Evolutionary conservation across 2,113 vertebrate species (phyloP).

Genomic region (Mesocricetus auratus): DNA sequence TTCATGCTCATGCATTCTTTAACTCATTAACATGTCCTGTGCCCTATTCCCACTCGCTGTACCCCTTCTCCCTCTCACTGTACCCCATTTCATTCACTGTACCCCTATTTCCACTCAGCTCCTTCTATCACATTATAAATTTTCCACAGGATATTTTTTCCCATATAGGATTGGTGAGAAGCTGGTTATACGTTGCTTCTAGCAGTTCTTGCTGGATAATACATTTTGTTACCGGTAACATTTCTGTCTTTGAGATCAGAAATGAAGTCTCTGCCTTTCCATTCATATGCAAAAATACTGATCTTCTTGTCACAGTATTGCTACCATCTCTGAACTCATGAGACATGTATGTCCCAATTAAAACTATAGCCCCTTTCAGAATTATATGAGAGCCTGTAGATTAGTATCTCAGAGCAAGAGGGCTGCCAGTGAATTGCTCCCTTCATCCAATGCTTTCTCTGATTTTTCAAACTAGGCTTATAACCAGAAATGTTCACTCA

Average conservation of each 20-base stretch:
- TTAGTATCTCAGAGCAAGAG: constrained; percentile 65
- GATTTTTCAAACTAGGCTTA: constrained; percentile 78
- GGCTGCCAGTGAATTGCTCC: constrained; percentile 55
- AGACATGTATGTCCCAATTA: constrained; percentile 54
- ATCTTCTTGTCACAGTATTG: constrained; percentile 62
- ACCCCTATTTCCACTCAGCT: not conserved
- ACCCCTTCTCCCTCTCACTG: too few relatives aligned
- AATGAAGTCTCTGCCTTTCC: constrained; percentile 26
- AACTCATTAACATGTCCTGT: not conserved
- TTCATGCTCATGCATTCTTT: constrained; percentile 6
- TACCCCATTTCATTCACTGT: not conserved
- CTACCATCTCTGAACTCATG: constrained; percentile 73
- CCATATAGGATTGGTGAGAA: not conserved
- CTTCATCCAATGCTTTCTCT: constrained; percentile 72
- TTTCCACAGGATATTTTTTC: not conserved
- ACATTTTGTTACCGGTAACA: not conserved
- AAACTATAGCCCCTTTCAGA: constrained; percentile 63
- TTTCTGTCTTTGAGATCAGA: constrained; percentile 17
- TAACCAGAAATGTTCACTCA: constrained; percentile 82
- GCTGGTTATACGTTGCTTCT: not conserved
- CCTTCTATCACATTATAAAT: not conserved
- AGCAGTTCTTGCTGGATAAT: constrained; percentile 14
- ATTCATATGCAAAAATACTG: not conserved
- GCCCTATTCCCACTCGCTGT: too few relatives aligned
- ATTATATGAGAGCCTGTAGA: constrained; percentile 48